These are phyloP conservation scores for Gila orcuttii DNA, from an alignment of 2,113 vertebrate species.

Conservation along the genomic window DNA sequence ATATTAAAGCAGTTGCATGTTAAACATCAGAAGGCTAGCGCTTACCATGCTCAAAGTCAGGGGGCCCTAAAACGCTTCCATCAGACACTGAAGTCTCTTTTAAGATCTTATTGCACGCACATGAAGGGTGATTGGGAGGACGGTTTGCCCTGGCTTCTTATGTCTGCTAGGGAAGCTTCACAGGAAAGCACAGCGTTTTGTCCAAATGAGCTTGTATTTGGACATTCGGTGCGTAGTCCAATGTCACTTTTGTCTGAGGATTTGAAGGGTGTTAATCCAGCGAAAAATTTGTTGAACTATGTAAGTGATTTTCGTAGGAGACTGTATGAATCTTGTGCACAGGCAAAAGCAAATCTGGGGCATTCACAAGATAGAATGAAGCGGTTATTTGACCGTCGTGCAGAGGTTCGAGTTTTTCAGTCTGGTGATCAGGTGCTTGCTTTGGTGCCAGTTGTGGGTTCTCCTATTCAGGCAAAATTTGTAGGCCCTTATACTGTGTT, in stretches of 20 bases:
- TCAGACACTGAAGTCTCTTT: too few relatives aligned
- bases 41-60: too few relatives aligned
- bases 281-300: not conserved
- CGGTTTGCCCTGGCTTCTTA: not conserved
- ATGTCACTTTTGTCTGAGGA: not conserved
- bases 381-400: too few relatives aligned
- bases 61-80: too few relatives aligned
- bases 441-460: not conserved
- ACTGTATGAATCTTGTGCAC: too few relatives aligned
- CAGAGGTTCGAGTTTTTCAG: too few relatives aligned
- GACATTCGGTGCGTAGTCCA: not conserved
- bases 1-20: not conserved
- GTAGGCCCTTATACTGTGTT: not conserved
- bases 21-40: not conserved
- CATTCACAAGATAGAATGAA: too few relatives aligned
- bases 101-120: too few relatives aligned
- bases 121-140: too few relatives aligned
- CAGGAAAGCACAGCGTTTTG: conserved; percentile 1
- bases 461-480: not conserved
- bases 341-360: too few relatives aligned
- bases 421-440: too few relatives aligned
- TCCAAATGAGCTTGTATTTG: not conserved
- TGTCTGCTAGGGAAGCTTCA: not conserved
- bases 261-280: not conserved
- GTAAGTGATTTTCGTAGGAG: too few relatives aligned